Evolutionary conservation across 2,113 vertebrate species (phyloP).

Genomic region (Rhea americana): DNA sequence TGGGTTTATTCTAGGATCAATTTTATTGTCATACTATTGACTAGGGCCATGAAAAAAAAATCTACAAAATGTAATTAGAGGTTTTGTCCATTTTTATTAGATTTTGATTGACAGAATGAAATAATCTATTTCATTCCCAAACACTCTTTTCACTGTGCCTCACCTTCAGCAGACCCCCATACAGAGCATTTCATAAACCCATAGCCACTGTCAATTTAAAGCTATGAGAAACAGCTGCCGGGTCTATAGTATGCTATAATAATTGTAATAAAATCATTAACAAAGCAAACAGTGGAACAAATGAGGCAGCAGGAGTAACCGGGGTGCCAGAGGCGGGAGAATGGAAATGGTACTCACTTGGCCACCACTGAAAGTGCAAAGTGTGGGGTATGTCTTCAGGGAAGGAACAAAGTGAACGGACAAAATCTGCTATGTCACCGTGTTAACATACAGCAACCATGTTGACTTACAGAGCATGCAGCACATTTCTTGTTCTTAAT

Average conservation of each 20-base stretch:
- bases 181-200: fast-evolving
- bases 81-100: neutral
- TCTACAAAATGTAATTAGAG: neutral
- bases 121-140: too few relatives aligned
- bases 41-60: neutral
- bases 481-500: neutral
- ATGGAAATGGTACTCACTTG: neutral
- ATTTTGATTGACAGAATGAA: neutral
- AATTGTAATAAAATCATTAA: neutral
- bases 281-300: neutral
- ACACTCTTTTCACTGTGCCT: neutral
- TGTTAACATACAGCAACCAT: neutral
- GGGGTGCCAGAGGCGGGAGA: neutral
- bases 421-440: neutral
- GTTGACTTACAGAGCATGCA: neutral
- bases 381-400: neutral
- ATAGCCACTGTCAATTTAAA: fast-evolving
- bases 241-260: fast-evolving
- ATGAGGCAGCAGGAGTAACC: fast-evolving
- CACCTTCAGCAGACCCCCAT: neutral
- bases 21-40: neutral
- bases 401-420: neutral
- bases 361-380: neutral
- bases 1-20: conserved; percentile 26
- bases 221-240: neutral